Conservation (phyloP, 1,140 invertebrate species). For the Mamestra configurata region DNA sequence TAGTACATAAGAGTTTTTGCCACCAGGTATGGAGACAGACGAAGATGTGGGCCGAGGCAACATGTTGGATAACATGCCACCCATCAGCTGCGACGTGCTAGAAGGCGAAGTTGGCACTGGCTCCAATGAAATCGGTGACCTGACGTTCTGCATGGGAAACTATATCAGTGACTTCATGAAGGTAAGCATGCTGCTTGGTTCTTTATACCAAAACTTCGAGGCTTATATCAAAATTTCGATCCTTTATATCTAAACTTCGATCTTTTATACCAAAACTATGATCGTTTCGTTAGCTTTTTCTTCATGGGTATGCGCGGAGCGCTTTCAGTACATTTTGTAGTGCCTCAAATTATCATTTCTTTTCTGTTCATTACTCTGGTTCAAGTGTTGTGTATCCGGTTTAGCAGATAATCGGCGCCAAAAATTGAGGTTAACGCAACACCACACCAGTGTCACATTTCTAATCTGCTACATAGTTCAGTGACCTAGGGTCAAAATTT, state of each 20-base stretch:
- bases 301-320: no score
- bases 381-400: no score
- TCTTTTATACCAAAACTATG: no score
- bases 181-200: no score
- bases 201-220: no score
- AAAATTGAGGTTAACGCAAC: neutral
- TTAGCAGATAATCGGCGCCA: neutral
- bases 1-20: neutral
- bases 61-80: constrained; percentile 78
- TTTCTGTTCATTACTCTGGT: no score
- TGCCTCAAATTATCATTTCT: no score
- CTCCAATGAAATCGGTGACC: constrained; percentile 91
- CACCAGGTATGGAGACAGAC: constrained; percentile 75
- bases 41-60: constrained; percentile 74
- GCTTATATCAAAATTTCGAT: no score
- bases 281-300: no score
- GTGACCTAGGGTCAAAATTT: constrained; percentile 2
- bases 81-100: constrained; percentile 74
- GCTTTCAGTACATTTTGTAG: no score
- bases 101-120: constrained; percentile 76
- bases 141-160: constrained; percentile 95
- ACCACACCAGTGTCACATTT: neutral
- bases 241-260: no score
- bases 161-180: constrained; percentile 95
- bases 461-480: neutral